Base-by-base conservation (phyloP, 2,888 invertebrate genomes). In the Lamellibrachia satsuma region DNA sequence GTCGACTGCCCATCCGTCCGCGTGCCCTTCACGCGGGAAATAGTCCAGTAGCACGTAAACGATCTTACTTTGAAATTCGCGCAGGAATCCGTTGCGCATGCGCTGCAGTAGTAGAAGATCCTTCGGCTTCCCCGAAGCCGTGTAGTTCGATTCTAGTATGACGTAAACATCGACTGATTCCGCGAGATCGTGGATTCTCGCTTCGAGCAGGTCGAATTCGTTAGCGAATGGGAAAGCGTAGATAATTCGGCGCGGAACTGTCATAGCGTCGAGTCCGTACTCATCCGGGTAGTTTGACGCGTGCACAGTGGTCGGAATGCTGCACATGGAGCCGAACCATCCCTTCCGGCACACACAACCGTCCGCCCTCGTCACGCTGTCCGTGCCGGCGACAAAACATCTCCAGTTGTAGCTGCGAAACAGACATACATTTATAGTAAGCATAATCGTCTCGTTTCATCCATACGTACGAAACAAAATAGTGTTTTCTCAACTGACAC, bases 91-190 rank as follows among this genome's bases (percentile, higher is more conserved):
- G 15, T 91, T n/a, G 27, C 75, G 52, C 94, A 97, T 97, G 94
- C 97, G 97, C 92, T 97, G 96, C 93, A 96, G 96, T 93, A 97
- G 97, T 94, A 96, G 95, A 92, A 95, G 93, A 0, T 94, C 94
- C 93, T 96, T 96, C 7, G 94, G 93, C 91, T 95, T 94, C 9
- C 96, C 96, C 91, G 94, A 95, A 55, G 95, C 95, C 0, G 96
- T 95, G 92, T 94, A 95, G 93, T 96, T 96, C 7, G 96, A 96
- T 93, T 96, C 96, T 1, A 95, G 94, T n/a, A 98, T 96, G 93
- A 98, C 96, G 96, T 97, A 98, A 93, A 97, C 97, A 95, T 98
- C 98, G 6, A 98, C 97, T 92, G 97, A 97, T 92, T 97, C 96
- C 92, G 97, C 96, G 27, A 98, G 96, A 95, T 97, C 97, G 94